Evolutionary conservation across 2,113 vertebrate species (phyloP).

Genomic region (Rhagologus leucostigma): DNA sequence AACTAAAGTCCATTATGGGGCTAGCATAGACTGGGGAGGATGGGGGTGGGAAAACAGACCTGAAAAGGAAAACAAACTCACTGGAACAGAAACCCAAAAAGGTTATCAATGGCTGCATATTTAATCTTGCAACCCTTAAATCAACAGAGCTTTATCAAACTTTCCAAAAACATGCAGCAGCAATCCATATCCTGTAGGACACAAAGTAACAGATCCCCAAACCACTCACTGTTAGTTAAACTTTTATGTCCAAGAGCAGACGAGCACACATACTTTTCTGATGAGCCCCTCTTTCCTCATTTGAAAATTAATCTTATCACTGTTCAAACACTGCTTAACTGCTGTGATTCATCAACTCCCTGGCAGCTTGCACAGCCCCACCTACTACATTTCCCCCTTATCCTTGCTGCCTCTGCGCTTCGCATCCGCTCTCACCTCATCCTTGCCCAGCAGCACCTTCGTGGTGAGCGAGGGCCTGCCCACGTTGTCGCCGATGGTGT

Average conservation of each 20-base stretch:
- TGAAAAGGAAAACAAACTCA: not conserved
- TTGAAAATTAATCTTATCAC: not conserved
- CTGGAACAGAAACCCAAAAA: not conserved
- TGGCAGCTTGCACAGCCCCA: not conserved
- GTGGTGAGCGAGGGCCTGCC: slow-evolving; percentile 81
- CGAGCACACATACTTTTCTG: not conserved
- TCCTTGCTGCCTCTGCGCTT: not conserved
- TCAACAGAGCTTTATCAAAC: slow-evolving; percentile 2
- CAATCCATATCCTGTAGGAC: not conserved
- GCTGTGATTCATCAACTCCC: not conserved
- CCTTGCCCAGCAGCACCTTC: slow-evolving; percentile 90
- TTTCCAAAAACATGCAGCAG: not conserved
- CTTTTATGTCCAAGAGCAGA: not conserved
- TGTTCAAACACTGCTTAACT: not conserved
- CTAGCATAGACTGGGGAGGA: not conserved
- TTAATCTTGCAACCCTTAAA: not conserved
- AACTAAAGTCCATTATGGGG: not conserved
- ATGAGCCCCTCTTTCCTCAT: not conserved
- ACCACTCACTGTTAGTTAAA: not conserved
- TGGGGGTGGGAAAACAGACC: not conserved
- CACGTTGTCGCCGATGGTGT: slow-evolving; percentile 74
- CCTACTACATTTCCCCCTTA: not conserved
- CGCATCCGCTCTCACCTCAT: slow-evolving; percentile 79
- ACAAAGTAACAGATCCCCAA: not conserved
- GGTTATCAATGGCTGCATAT: not conserved